phyloP scores from a whole-genome alignment of 2,797 vertebrate genomes.

The Acrossocheilus fasciatus region DNA sequence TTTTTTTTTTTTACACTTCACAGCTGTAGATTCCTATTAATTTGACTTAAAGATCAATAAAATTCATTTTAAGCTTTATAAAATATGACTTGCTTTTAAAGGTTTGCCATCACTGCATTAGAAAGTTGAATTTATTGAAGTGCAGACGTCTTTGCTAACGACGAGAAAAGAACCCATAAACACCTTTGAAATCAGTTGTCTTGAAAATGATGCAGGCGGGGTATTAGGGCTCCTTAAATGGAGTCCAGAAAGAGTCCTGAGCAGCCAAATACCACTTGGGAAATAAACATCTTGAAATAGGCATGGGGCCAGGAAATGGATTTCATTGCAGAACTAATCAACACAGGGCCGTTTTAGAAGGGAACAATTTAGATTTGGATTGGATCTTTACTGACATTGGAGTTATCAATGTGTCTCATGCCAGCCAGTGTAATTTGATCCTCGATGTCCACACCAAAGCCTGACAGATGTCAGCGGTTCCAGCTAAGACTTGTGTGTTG shows the following conservation, averaged over 20 bases:
- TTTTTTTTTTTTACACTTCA: background rate
- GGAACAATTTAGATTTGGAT: constrained; percentile 84
- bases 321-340: constrained; percentile 87
- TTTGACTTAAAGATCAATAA: background rate
- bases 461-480: constrained; percentile 78
- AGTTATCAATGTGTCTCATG: constrained; percentile 82
- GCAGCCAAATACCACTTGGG: constrained; percentile 80
- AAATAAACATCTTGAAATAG: constrained; percentile 84
- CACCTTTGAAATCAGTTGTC: constrained; percentile 66
- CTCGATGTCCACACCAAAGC: constrained; percentile 76
- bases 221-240: constrained; percentile 66
- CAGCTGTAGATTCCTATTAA: background rate
- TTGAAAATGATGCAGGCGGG: constrained; percentile 70
- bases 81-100: background rate
- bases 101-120: background rate
- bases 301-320: constrained; percentile 81
- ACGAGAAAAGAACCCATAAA: constrained; percentile 41
- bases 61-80: constrained; percentile 7
- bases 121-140: constrained; percentile 23
- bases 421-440: constrained; percentile 81
- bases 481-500: constrained; percentile 65
- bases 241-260: constrained; percentile 71
- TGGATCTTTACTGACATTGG: constrained; percentile 80
- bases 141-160: constrained; percentile 28
- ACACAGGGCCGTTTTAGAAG: constrained; percentile 77